Percentiles rank a stretch among this genome's conserved stretches.
Evolutionary conservation across 2,888 invertebrate species (phyloP).

Genomic region (Drosophila buzzatii): DNA sequence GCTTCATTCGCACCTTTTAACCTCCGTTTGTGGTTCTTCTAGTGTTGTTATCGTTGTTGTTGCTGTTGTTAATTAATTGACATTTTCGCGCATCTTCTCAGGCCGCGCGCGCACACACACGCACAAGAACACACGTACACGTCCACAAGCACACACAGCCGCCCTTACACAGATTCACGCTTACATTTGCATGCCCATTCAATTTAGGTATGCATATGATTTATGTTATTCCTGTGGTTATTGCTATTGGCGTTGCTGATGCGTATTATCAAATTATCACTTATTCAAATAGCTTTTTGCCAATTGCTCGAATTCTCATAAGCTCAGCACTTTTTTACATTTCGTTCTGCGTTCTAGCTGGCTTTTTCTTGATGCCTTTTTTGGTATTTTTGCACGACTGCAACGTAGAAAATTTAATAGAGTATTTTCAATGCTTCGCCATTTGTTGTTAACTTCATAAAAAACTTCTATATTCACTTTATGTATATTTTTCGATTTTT

Average conservation of each 20-base stretch:
- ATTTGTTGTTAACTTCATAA: background rate
- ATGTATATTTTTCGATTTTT: background rate
- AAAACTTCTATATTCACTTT: conserved; percentile 12
- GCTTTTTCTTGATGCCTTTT: conserved; percentile 29
- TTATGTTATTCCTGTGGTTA: conserved; percentile 15
- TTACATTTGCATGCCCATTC: conserved; percentile 19
- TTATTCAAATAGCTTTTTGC: conserved; percentile 37
- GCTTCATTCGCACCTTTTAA: conserved; percentile 77
- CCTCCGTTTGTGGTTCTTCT: conserved; percentile 53
- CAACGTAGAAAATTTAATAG: conserved; percentile 34
- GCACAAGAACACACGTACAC: conserved; percentile 8
- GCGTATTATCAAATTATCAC: conserved; percentile 70
- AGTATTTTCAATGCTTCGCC: conserved; percentile 8
- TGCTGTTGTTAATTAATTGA: conserved; percentile 70
- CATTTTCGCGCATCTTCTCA: conserved; percentile 67
- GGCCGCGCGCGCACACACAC: conserved; percentile 27
- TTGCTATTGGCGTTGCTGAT: conserved; percentile 17
- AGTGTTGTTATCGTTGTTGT: conserved; percentile 39
- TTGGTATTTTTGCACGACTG: conserved; percentile 48
- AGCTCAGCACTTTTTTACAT: conserved; percentile 36
- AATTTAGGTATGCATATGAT: conserved; percentile 9
- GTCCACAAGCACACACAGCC: conserved; percentile 23
- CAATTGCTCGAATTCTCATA: conserved; percentile 42
- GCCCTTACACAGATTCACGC: conserved; percentile 12
- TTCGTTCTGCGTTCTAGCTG: conserved; percentile 9